Conservation (phyloP, 1,140 invertebrate species). For the Brachionus koreanus region DNA sequence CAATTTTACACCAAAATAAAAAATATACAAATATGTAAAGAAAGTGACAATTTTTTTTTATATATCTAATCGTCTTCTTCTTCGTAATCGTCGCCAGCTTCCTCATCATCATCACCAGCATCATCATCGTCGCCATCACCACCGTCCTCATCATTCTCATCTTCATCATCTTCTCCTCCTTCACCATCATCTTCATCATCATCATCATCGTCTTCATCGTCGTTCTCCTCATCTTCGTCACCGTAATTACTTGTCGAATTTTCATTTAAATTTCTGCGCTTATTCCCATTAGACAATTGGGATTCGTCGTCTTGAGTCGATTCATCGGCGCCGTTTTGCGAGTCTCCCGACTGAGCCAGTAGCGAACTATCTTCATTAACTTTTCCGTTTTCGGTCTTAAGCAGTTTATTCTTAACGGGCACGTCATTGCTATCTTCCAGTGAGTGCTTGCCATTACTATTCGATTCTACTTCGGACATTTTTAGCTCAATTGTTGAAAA, state of each 20-base stretch:
- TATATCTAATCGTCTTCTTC: slow-evolving; percentile 34
- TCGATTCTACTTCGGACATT: slow-evolving; percentile 40
- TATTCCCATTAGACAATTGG: not conserved
- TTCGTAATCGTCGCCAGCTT: slow-evolving; percentile 1
- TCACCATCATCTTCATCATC: slow-evolving; percentile 10
- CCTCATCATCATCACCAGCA: slow-evolving; percentile 30
- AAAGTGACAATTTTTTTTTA: not conserved
- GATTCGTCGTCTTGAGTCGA: not conserved
- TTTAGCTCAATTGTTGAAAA: not conserved
- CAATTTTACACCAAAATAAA: not conserved
- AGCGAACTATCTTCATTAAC: not conserved
- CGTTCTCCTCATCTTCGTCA: slow-evolving; percentile 36
- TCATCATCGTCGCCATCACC: slow-evolving; percentile 29
- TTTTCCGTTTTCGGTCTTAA: slow-evolving; percentile 29
- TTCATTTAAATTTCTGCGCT: not conserved
- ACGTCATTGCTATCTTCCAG: slow-evolving; percentile 26
- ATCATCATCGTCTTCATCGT: slow-evolving; percentile 39
- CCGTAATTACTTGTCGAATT: slow-evolving; percentile 16
- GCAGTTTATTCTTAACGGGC: not conserved
- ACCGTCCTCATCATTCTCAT: slow-evolving; percentile 20
- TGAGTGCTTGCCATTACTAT: slow-evolving; percentile 30
- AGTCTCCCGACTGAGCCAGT: slow-evolving; percentile 11
- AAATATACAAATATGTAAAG: not conserved
- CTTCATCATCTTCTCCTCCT: not conserved
- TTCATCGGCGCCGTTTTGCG: not conserved